phyloP scores from a whole-genome alignment of 2,888 invertebrate species.

The Osedax frankpressi region DNA sequence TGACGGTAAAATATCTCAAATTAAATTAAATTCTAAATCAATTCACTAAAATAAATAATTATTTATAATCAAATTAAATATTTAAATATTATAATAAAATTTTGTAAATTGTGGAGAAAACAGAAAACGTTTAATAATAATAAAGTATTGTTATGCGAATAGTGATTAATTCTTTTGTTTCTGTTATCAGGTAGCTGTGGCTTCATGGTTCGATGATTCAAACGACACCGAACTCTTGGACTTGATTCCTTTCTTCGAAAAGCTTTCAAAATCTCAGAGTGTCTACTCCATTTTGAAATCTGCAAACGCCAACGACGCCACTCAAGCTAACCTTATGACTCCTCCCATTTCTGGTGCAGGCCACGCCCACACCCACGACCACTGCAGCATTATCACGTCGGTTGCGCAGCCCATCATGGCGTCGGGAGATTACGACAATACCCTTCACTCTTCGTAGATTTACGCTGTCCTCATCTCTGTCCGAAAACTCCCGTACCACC shows the following conservation, averaged over 20 bases:
- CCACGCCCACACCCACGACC: neutral
- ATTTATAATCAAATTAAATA: no score
- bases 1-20: no score
- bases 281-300: conserved; percentile 53
- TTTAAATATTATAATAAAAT: no score
- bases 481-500: no score
- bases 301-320: conserved; percentile 23
- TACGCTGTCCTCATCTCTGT: no score
- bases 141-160: no score
- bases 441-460: no score
- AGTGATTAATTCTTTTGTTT: no score
- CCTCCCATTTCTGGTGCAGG: neutral
- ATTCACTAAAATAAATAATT: no score
- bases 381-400: neutral
- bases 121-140: no score
- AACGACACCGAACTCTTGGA: conserved; percentile 90
- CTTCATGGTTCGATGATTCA: conserved; percentile 99
- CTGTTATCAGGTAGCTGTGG: conserved; percentile 79
- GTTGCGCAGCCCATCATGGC: neutral
- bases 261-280: conserved; percentile 87
- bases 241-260: conserved; percentile 93
- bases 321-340: neutral
- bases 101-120: no score
- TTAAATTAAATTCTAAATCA: no score
- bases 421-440: neutral